Conservation (phyloP, 2,113 vertebrate genomes). For the Ursus arctos region DNA sequence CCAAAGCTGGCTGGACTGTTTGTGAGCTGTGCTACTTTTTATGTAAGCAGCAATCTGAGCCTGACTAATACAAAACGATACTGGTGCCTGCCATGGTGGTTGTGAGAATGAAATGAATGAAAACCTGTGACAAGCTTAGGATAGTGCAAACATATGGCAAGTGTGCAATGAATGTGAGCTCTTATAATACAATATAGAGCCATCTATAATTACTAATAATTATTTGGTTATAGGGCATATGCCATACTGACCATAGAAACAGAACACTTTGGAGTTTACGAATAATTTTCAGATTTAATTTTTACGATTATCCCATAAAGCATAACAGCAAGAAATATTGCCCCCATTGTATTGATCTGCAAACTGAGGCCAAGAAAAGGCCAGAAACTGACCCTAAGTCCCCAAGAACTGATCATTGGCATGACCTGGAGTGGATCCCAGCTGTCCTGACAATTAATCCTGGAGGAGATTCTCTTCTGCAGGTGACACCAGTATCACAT, state of each 20-base stretch:
- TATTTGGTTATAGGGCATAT: neutral
- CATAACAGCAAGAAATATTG: neutral
- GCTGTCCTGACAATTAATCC: neutral
- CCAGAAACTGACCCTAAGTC: neutral
- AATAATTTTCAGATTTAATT: neutral
- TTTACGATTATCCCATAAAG: neutral
- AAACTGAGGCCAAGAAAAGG: conserved; percentile 7
- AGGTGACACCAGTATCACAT: neutral
- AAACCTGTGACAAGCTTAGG: neutral
- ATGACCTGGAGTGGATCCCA: neutral
- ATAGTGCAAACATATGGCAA: neutral
- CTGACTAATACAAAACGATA: neutral
- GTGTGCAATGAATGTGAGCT: neutral
- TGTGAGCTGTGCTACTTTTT: neutral
- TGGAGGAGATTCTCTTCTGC: neutral
- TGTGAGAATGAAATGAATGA: neutral
- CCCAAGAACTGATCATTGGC: neutral
- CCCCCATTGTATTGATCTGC: neutral
- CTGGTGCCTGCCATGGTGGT: neutral
- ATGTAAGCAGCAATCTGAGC: neutral
- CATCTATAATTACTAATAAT: neutral
- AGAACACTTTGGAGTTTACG: neutral
- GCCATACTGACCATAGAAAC: neutral
- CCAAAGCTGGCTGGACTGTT: no score
- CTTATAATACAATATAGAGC: neutral